Base-by-base conservation (phyloP, 2,888 invertebrate genomes). In the Lasiommata megera region DNA sequence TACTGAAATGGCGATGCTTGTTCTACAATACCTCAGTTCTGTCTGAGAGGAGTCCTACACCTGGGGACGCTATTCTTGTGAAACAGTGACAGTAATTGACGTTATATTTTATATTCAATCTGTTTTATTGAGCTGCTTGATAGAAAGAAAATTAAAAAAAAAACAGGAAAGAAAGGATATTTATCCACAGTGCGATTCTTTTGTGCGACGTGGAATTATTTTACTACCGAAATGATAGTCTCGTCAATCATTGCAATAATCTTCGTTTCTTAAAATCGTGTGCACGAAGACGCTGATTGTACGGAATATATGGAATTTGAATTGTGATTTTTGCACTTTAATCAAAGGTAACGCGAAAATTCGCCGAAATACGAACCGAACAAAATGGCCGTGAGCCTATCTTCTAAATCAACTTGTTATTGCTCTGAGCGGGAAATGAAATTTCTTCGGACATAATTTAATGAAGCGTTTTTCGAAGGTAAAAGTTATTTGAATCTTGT, bases 381-480 rank as follows among this genome's bases (percentile, higher is more conserved):
- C 36, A n/a, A 23, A 23, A 3, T 9, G 14, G 29, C 37, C 1
- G 23, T n/a, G 12, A 37, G 17, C 5, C 34, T 48, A 17, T 23
- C 28, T 5, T 38, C 37, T 40, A 28, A 51, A 51, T 29, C 16
- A 23, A 37, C 6, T 51, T 16, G 1, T 38, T 11, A 38, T 51
- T 23, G 28, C 51, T 38, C 5, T 16, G 16, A 28, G 48, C 12
- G 9, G 11, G 12, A 18, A 50, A 50, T 37, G 29, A 38, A 18
- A 51, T 38, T 40, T 37, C 16, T 38, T 51, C 29, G 38, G 51
- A 38, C 37, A 12, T 37, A 12, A 50, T 23, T 50, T 36, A 37
- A 50, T 23, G 28, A 28, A 3, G 23, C 23, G 17, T 18, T 8
- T 17, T 40, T 40, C 14, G 8, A 3, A n/a, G n/a, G 11, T 34